Evolutionary conservation across 1,140 invertebrate genomes (phyloP).

Genomic region (Galleria mellonella): DNA sequence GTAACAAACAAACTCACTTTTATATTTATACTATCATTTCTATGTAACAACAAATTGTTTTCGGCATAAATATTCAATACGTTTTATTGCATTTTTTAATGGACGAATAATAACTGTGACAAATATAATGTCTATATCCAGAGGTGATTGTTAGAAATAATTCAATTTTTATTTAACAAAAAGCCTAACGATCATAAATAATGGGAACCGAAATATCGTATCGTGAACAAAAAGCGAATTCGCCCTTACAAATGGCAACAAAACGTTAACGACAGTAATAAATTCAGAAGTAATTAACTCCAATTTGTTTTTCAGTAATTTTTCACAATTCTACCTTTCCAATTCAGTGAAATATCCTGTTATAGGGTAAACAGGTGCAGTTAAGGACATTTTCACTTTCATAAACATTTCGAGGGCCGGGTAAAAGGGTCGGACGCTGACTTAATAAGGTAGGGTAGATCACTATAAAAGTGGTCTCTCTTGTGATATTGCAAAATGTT

Average conservation of each 20-base stretch:
- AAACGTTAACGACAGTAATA: constrained; percentile 10
- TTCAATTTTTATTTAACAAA: neutral
- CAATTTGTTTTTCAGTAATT: constrained; percentile 16
- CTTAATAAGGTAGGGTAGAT: constrained; percentile 54
- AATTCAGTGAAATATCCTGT: constrained; percentile 13
- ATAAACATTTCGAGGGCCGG: constrained; percentile 39
- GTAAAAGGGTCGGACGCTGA: constrained; percentile 44
- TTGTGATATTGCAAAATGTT: constrained; percentile 34
- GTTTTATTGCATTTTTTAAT: too few relatives aligned
- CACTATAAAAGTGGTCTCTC: constrained; percentile 34
- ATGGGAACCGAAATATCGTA: neutral
- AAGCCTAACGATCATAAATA: constrained; percentile 2
- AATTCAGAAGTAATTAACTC: constrained; percentile 16
- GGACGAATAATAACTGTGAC: too few relatives aligned
- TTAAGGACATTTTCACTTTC: constrained; percentile 48
- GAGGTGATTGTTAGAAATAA: too few relatives aligned
- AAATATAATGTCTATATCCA: too few relatives aligned
- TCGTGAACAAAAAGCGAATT: constrained; percentile 2
- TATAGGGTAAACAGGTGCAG: constrained; percentile 43
- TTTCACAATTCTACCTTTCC: constrained; percentile 7
- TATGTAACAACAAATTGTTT: too few relatives aligned
- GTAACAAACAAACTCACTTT: too few relatives aligned
- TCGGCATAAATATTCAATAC: too few relatives aligned
- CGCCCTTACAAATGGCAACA: constrained; percentile 5
- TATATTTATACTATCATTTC: too few relatives aligned